Conservation (phyloP, 1,140 invertebrate genomes). For the Lasaia peninsularis region DNA sequence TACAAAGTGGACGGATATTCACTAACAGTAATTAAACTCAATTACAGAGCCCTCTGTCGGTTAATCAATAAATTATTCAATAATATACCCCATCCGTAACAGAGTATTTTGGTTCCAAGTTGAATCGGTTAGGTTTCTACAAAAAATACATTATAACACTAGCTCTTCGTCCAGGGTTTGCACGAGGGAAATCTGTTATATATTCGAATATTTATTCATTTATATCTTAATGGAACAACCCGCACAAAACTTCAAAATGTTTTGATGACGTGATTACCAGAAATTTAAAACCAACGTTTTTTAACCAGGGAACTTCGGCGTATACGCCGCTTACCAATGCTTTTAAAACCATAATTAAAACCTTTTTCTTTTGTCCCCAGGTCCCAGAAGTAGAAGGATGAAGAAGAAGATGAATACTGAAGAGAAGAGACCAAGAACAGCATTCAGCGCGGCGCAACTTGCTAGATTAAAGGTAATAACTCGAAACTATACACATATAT, state of each 20-base stretch:
- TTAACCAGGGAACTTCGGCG: too few species aligned
- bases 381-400: slow-evolving; percentile 90
- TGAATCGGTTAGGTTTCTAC: not conserved
- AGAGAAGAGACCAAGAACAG: slow-evolving; percentile 97
- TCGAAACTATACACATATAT: too few species aligned
- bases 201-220: too few species aligned
- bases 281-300: too few species aligned
- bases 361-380: slow-evolving; percentile 77
- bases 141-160: too few species aligned
- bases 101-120: not conserved
- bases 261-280: too few species aligned
- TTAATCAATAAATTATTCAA: slow-evolving; percentile 10
- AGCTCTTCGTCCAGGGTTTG: too few species aligned
- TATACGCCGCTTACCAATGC: too few species aligned
- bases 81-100: not conserved
- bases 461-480: slow-evolving; percentile 91
- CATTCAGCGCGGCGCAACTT: slow-evolving; percentile 97
- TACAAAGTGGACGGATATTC: not conserved
- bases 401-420: slow-evolving; percentile 81
- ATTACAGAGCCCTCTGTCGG: slow-evolving; percentile 1
- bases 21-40: not conserved
- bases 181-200: too few species aligned
- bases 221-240: too few species aligned
- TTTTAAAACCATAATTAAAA: too few species aligned
- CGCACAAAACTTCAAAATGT: too few species aligned